Percentiles rank a stretch among this genome's conserved stretches.
Conservation (phyloP, 35 echinoderm and acorn worm species). For the Lytechinus pictus region DNA sequence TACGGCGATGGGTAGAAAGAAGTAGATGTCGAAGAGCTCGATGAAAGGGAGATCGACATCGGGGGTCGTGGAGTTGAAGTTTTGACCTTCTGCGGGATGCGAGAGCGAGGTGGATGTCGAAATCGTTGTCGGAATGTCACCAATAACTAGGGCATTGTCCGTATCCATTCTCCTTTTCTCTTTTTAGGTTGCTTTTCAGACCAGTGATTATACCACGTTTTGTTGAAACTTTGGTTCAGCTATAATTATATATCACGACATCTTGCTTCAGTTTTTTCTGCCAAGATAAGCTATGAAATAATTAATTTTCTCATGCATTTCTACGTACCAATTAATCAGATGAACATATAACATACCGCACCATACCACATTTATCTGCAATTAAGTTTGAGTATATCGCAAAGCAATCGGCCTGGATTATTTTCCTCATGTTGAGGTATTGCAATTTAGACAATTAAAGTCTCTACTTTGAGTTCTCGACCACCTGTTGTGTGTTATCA, state of each 20-base stretch:
- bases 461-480: not conserved
- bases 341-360: not conserved
- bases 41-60: not conserved
- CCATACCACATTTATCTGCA: not conserved
- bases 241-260: too few relatives aligned
- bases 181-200: too few relatives aligned
- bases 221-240: too few relatives aligned
- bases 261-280: too few relatives aligned
- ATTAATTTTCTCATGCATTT: too few relatives aligned
- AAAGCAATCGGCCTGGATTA: too few relatives aligned
- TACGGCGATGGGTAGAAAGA: conserved; percentile 34
- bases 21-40: conserved; percentile 38
- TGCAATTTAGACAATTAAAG: not conserved
- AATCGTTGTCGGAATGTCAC: not conserved
- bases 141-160: not conserved
- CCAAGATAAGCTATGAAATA: too few relatives aligned
- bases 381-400: not conserved
- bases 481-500: not conserved
- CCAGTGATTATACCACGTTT: too few relatives aligned
- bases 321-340: not conserved
- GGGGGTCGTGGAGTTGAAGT: conserved; percentile 25
- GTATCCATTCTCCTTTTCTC: not conserved
- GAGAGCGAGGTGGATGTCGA: not conserved
- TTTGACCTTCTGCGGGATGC: not conserved
- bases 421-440: not conserved